Conservation (phyloP, 1,140 invertebrate genomes). For the Achatina immaculata region DNA sequence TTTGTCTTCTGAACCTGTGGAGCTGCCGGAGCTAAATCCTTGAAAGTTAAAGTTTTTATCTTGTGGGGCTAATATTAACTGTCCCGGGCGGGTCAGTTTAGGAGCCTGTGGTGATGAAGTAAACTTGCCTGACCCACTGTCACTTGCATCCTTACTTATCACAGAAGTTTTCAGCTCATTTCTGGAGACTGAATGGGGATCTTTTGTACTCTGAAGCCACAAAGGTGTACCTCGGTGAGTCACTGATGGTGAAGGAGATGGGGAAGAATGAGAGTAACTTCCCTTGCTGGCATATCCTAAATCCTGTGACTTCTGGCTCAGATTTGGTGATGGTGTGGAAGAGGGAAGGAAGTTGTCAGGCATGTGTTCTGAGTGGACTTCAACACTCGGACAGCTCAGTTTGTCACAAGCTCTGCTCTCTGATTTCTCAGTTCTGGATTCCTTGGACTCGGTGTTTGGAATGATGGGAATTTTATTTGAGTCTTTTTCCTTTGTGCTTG, state of each 20-base stretch:
- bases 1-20: conserved; percentile 41
- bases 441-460: background rate
- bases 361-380: background rate
- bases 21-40: conserved; percentile 56
- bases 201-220: conserved; percentile 29
- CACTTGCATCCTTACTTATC: conserved; percentile 27
- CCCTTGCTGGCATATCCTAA: conserved; percentile 34
- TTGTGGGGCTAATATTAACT: conserved; percentile 56
- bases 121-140: background rate
- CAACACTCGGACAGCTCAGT: background rate
- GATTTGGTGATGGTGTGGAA: conserved; percentile 26
- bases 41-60: conserved; percentile 59
- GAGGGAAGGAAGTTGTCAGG: conserved; percentile 13
- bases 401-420: background rate
- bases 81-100: conserved; percentile 49
- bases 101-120: background rate
- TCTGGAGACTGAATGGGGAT: conserved; percentile 13
- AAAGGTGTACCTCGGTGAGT: conserved; percentile 21
- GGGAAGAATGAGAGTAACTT: conserved; percentile 34
- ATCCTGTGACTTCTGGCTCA: conserved; percentile 34
- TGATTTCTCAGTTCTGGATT: background rate
- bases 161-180: conserved; percentile 11
- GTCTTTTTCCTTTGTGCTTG: background rate
- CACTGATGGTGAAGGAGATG: conserved; percentile 32
- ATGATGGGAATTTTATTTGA: too few relatives aligned